Evolutionary conservation across 2,797 vertebrate genomes (phyloP), one percentile per base, ranked within the genome.

Genomic region (Catamblyrhynchus diadema): DNA sequence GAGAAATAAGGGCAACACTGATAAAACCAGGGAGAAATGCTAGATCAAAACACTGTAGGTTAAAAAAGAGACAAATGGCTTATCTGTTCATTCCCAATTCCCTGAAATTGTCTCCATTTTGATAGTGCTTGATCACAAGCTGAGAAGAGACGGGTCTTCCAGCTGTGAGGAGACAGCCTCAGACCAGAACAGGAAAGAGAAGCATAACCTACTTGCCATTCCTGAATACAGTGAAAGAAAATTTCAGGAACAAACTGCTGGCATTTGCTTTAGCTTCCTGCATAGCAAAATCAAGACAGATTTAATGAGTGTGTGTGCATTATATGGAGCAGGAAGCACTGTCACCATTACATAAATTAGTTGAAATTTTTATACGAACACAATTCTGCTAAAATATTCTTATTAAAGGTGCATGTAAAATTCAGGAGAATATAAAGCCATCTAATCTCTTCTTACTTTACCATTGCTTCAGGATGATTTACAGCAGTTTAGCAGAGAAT

Each of bases 91-190:
- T 65, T 83, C 69, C 42, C 35, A 54, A 4, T 30, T 64, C 74
- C n/a, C 39, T 86, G 75, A 78, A 37, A 74, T 60, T 87, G 83
- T 64, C 45, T 39, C n/a, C 30, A 32, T 53, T 93, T 87, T 75
- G 56, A 77, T 82, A 44, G 59, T 56, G 18, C 54, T 81, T 88
- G 65, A 61, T 83, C 72, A 62, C 51, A 87, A 93, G 72, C 82
- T 78, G 80, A 91, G 92, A 93, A 50, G 47, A 94, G 70, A 81
- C 44, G 39, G 65, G 72, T 47, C 50, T 51, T 94, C 94, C 82
- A 88, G 30, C 87, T 83, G 87, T 78, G 89, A 35, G 6, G 14
- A 94, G 57, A 41, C 53, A 91, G 90, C 39, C 32, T 93, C 54
- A 51, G 6, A 78, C 42, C 1, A 4, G 33, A 71, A 77, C 25